Evolutionary conservation across 2,888 invertebrate genomes (phyloP), one percentile per base, ranked within the genome.

Genomic region (Temnothorax unifasciatus): DNA sequence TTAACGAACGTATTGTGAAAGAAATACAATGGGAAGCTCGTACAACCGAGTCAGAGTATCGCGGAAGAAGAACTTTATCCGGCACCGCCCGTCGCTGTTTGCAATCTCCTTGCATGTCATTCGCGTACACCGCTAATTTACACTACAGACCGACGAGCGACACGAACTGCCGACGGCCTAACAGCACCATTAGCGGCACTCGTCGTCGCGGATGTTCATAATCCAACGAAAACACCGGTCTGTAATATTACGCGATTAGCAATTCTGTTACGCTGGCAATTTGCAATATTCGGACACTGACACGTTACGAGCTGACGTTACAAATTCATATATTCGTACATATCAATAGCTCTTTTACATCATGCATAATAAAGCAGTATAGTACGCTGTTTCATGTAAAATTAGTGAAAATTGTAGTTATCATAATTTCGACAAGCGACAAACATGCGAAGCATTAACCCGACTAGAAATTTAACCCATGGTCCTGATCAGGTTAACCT

Each of bases 1-100:
- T 82, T 84, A 75, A 68, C 74, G 52, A 61, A 68, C 63, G 61
- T 73, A 61, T 82, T 74, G 50, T 74, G 68, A 57, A 82, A 84
- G 66, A 75, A 50, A 68, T 50, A 82, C 59, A 82, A 68, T 75
- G n/a, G 47, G 8, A 41, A 41, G 21, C 34, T 81, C 50, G 29
- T 66, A 57, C 13, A 47, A 34, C 21, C 66, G 25, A 68, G 25
- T 52, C 21, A 38, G 52, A 64, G 21, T 64, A 74, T 82, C 52
- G 54, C 34, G 57, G 13, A 47, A 34, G n/a, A 44, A 61, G 29
- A 74, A 44, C 11, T 29, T 44, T 74, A 8, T 61, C n/a, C 34
- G 29, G n/a, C 15, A 44, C 44, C 29, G n/a, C 8, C 9, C 29
- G 21, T 57, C 34, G 21, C 38, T 74, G 74, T 82, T 52, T 63